Base-by-base conservation (phyloP, 2,797 vertebrate genomes). In the Acrossocheilus fasciatus region DNA sequence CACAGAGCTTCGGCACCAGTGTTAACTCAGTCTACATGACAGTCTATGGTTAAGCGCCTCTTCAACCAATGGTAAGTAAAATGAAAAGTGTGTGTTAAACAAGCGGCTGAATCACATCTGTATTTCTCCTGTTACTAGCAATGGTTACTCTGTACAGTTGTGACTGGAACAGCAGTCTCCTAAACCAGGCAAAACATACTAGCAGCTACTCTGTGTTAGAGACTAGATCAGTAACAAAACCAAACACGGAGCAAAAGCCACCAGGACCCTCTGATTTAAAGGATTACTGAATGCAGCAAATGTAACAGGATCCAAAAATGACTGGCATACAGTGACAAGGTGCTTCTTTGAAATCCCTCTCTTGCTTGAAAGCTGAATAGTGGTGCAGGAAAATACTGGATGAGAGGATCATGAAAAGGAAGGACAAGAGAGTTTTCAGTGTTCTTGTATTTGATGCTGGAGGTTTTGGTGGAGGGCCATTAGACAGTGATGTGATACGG, bases 401-500 rank as follows among this genome's bases (percentile, higher is more conserved):
- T 54, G 72, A 87, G 39, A 50, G 64, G 50, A 81, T 59, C 64
- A 62, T 57, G 23, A 30, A 70, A 54, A 73, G 43, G 20, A 72
- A n/a, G 43, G 81, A 54, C 81, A 89, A 87, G 83, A n/a, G n/a
- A 88, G 89, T 78, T 89, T 90, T 92, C 92, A 89, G 91, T 91
- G 91, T 93, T 86, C 87, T 84, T 88, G 89, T 68, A 47, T 90
- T 92, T 43, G 82, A 81, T 73, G 47, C 45, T 75, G 70, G 77
- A 85, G 78, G 74, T 90, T 94, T 95, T 70, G 92, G 92, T 81
- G 82, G 18, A 23, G 66, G 69, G 62, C 50, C 18, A 68, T 88
- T 89, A 91, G 79, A 89, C 87, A 83, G 89, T 94, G 91, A 99
- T 92, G 50, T 96, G 96, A 93, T 96, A 99, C 57, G 98, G 97